These are phyloP conservation scores for Morphnarchus princeps DNA, from an alignment of 2,113 vertebrate genomes.

Conservation along the genomic window DNA sequence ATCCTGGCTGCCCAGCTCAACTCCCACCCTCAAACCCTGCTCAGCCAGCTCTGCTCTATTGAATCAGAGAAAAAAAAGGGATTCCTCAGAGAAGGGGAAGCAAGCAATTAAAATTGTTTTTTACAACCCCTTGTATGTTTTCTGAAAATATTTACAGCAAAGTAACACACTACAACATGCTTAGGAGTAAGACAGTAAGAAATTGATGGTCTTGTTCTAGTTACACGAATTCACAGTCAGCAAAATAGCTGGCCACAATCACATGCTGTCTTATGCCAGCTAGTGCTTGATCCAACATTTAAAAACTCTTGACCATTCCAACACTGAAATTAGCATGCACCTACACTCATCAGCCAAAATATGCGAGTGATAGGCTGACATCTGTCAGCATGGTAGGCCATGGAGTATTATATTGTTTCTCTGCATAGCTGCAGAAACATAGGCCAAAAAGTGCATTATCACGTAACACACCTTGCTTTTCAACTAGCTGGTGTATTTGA, in stretches of 20 bases:
- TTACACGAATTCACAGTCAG: not conserved
- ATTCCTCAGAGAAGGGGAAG: not conserved
- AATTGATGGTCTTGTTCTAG: not conserved
- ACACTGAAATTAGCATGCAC: not conserved
- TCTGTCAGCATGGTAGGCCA: not conserved
- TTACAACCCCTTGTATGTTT: not conserved
- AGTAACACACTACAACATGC: not conserved
- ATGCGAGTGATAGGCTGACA: not conserved
- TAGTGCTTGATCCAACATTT: not conserved
- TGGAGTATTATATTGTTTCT: not conserved
- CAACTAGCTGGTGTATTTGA: not conserved
- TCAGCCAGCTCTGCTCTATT: not conserved
- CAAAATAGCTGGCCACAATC: not conserved
- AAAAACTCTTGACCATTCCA: not conserved
- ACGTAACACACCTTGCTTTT: not conserved
- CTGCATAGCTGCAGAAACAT: not conserved
- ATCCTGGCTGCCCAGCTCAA: not conserved
- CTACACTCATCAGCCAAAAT: not conserved
- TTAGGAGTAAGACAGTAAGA: not conserved
- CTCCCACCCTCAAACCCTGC: not conserved
- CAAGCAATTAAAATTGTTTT: not conserved
- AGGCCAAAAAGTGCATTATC: not conserved
- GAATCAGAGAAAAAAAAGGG: not conserved
- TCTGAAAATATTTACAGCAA: not conserved
- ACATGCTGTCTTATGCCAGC: not conserved